Conservation (phyloP, 1,140 invertebrate species). For the Zaprionus lachaisei region DNA sequence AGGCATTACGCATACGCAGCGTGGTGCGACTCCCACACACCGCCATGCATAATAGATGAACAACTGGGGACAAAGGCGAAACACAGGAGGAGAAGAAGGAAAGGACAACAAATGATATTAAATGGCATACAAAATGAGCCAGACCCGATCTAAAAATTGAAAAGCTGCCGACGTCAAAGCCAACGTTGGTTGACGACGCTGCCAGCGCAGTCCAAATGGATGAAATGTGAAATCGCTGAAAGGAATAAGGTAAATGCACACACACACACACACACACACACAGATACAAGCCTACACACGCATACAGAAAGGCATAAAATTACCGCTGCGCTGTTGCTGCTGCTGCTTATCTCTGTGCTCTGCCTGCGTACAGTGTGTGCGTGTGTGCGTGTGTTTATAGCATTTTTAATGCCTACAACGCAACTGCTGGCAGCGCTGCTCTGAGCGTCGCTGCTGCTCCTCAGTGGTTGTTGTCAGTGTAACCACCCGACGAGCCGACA, state of each 20-base stretch:
- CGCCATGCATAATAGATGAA: conserved; percentile 56
- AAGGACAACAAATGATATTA: conserved; percentile 67
- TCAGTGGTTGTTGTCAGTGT: conserved; percentile 37
- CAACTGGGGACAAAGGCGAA: conserved; percentile 35
- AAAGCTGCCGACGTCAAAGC: conserved; percentile 46
- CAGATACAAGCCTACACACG: conserved; percentile 10
- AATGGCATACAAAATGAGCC: conserved; percentile 64
- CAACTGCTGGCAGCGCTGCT: conserved; percentile 42
- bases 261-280: conserved; percentile 15
- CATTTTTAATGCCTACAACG: conserved; percentile 70
- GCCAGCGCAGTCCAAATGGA: conserved; percentile 23
- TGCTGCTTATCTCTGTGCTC: conserved; percentile 45
- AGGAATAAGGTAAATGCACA: conserved; percentile 29
- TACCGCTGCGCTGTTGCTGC: conserved; percentile 36
- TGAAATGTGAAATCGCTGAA: conserved; percentile 49
- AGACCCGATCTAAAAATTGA: conserved; percentile 69
- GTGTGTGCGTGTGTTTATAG: conserved; percentile 64
- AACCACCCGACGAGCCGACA: conserved; percentile 35
- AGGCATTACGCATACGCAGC: conserved; percentile 70
- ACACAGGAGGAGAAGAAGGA: conserved; percentile 32
- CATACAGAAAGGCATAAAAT: conserved; percentile 45
- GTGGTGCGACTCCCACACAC: conserved; percentile 32
- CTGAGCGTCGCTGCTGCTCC: background rate
- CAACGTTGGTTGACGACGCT: conserved; percentile 15
- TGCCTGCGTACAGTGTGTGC: conserved; percentile 27